Evolutionary conservation across 2,113 vertebrate genomes (phyloP), one percentile per base, ranked within the genome.

Genomic region (Oreochromis aureus): DNA sequence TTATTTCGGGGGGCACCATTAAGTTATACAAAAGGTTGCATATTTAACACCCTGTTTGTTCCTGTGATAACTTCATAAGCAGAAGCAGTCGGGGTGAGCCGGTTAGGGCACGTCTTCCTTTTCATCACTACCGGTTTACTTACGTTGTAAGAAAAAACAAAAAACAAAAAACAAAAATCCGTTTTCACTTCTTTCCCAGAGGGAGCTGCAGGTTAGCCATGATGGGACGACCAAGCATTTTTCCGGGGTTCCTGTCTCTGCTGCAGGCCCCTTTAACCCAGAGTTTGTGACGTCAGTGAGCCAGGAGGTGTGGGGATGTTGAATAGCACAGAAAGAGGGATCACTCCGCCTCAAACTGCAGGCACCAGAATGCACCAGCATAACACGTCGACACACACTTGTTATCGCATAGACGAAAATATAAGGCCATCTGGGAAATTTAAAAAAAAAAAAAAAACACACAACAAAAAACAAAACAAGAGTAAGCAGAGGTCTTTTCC

Each of bases 211-310:
- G 41, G 7, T 41, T 22, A 48, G 27, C 24, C 44, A 32, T 51
- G 71, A 18, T 30, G 16, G 44, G 44, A 48, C 71, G 15, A 76
- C 44, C 15, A 76, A 48, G 18, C 19, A 19, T 51, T 32, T 78
- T 8, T 32, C 44, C 46, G 46, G 30, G n/a, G 32, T 54, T 41
- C 48, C 56, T 27, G 56, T 58, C 10, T 82, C 16, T 71, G 81
- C 66, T 41, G 27, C 80, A 24, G 81, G 61, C 30, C 85, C 81
- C 87, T 91, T 93, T 90, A 92, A 92, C 36, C 19, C 55, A 16
- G 7, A 76, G 80, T 24, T 16, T 55, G 39, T 89, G 83, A 89
- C 46, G 59, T 83, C 54, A 41, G 48, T 12, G 46, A 51, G 69
- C 27, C 44, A 51, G 5, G 46, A 12, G 27, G 69, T 18, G 69